phyloP scores from a whole-genome alignment of 2,113 vertebrate genomes.

The Corythaeola cristata region DNA sequence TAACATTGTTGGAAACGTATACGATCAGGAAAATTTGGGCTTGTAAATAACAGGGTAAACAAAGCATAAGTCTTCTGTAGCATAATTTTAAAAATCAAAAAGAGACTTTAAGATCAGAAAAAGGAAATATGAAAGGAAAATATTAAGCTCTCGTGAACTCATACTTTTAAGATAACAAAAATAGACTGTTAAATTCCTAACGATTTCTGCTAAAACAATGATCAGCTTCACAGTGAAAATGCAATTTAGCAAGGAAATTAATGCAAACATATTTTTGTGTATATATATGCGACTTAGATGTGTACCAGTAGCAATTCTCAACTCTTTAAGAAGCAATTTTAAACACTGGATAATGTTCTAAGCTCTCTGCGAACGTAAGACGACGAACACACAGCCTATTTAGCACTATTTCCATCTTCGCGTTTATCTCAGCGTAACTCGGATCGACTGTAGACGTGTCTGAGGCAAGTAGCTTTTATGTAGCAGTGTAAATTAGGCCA shows the following conservation, averaged over 20 bases:
- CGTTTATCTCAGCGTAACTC: slow-evolving; percentile 43
- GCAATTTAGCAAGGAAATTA: neutral
- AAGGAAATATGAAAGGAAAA: neutral
- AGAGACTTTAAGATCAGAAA: neutral
- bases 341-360: neutral
- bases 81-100: neutral
- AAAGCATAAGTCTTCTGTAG: neutral
- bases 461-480: slow-evolving; percentile 66
- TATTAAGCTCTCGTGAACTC: neutral
- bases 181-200: neutral
- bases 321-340: slow-evolving; percentile 29
- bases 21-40: neutral
- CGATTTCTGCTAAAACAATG: neutral
- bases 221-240: neutral
- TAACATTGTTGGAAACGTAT: neutral
- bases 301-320: neutral
- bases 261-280: neutral
- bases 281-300: neutral
- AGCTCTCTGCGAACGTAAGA: neutral
- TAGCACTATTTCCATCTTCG: neutral
- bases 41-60: neutral
- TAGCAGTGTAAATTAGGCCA: slow-evolving; percentile 87
- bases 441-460: slow-evolving; percentile 60
- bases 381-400: neutral
- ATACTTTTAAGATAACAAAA: neutral